Evolutionary conservation across 2,113 vertebrate species (phyloP).

Genomic region (Leucosticte australis): DNA sequence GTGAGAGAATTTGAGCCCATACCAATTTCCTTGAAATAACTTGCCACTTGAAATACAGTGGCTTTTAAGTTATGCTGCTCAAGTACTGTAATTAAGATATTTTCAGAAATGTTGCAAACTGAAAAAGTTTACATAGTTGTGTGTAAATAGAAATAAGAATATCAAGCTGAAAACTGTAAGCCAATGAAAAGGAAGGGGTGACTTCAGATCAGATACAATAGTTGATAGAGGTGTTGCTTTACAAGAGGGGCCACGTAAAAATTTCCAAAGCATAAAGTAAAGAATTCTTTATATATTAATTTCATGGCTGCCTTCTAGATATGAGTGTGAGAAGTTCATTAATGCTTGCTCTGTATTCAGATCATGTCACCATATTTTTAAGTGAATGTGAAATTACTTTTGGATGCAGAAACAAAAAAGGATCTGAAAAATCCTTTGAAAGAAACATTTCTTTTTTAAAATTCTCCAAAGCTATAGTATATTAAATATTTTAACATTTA

Average conservation of each 20-base stretch:
- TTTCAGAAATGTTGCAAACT: background rate
- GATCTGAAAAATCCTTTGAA: background rate
- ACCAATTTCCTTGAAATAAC: background rate
- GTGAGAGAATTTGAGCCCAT: background rate
- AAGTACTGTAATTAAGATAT: background rate
- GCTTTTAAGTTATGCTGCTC: background rate
- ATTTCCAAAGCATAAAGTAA: background rate
- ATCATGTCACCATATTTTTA: background rate
- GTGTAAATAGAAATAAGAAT: background rate
- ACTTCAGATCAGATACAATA: background rate
- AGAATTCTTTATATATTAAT: background rate
- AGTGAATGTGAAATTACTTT: background rate
- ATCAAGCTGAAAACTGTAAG: background rate
- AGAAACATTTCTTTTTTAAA: background rate
- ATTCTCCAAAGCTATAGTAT: background rate
- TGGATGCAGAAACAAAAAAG: background rate
- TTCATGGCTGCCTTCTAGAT: background rate
- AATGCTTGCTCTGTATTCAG: background rate
- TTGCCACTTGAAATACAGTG: background rate
- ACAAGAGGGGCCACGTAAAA: background rate
- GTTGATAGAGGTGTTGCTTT: background rate
- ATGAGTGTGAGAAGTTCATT: background rate
- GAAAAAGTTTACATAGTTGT: background rate
- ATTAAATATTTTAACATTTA: background rate
- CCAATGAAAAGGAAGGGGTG: background rate